phyloP scores from a whole-genome alignment of 2,888 invertebrate genomes.

The Atherix ibis region DNA sequence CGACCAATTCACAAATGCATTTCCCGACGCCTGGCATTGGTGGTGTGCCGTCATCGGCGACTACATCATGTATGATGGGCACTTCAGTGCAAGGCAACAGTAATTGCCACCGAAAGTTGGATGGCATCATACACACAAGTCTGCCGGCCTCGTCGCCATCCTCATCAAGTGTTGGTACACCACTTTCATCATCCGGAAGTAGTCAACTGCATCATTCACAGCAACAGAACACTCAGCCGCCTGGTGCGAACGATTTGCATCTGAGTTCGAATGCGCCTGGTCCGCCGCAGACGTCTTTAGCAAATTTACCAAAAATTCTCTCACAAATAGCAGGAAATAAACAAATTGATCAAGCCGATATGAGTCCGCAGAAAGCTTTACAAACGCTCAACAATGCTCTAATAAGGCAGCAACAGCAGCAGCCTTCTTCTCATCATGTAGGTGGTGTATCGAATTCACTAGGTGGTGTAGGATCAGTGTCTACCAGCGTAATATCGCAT shows the following conservation, averaged over 20 bases:
- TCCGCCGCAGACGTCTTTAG: slow-evolving; percentile 33
- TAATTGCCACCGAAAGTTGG: slow-evolving; percentile 11
- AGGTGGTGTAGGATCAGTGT: slow-evolving; percentile 5
- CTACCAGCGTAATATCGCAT: too few relatives aligned
- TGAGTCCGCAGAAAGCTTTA: slow-evolving; percentile 38
- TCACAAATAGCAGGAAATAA: slow-evolving; percentile 34
- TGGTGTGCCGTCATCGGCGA: slow-evolving; percentile 14
- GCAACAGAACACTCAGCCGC: slow-evolving; percentile 14
- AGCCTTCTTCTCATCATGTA: slow-evolving; percentile 5
- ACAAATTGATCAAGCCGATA: slow-evolving; percentile 33
- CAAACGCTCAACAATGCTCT: slow-evolving; percentile 37
- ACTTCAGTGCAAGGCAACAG: slow-evolving; percentile 7
- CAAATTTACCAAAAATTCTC: slow-evolving; percentile 35
- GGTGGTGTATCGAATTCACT: slow-evolving; percentile 2
- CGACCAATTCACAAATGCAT: slow-evolving; percentile 20
- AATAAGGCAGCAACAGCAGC: slow-evolving; percentile 17
- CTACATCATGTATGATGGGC: slow-evolving; percentile 8
- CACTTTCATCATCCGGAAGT: slow-evolving; percentile 1
- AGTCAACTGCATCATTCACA: slow-evolving; percentile 9
- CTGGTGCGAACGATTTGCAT: slow-evolving; percentile 21
- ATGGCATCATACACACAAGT: slow-evolving; percentile 10
- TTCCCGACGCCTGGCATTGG: slow-evolving; percentile 17
- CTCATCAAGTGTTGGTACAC: slow-evolving; percentile 3
- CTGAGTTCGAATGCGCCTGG: slow-evolving; percentile 31
- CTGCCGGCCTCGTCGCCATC: slow-evolving; percentile 12